Base-by-base conservation (phyloP, 2,888 invertebrate species). In the Drosophila meridionalis region DNA sequence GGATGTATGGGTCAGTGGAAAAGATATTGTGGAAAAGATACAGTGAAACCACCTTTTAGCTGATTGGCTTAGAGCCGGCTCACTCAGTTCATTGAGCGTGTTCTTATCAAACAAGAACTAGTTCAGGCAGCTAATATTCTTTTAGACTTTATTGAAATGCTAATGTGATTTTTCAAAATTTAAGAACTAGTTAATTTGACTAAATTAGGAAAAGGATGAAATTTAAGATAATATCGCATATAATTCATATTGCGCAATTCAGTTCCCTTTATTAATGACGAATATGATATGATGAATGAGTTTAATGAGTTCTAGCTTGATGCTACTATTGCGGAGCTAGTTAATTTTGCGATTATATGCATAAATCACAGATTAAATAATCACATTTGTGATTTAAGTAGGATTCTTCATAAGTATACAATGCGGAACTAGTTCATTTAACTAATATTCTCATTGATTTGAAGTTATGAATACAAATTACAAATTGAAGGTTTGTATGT, bases 1-100 rank as follows among this genome's bases (percentile, higher is more conserved):
- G 14, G 55, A 30, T 57, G 73, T 59, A 59, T 75, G 50, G 65
- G 20, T 69, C 55, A 73, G 36, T 45, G 64, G 30, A 52, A 40
- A 20, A 45, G 32, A 28, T 20, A 36, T n/a, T 42, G 9, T 43
- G 20, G 1, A 20, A 20, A 20, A 20, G 1, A 20, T 20, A 66
- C 67, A 67, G 72, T 67, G 62, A 48, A n/a, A n/a, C 62, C 3
- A 43, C 2, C 38, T 38, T 7, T 26, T 28, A 9, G 34, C 34
- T 48, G 40, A 50, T 38, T 63, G 47, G 9, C 3, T 56, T 38
- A 28, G 53, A 47, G 14, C 34, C 1, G 8, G 26, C 34, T 43
- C 26, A 14, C 26, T 48, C 11, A 32, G 7, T 32, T 11, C 12
- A 12, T 12, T 32, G 8, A 20, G 8, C 8, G 9, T 3, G 34